phyloP scores from a whole-genome alignment of 2,888 invertebrate species.

The Andrena bicolor region DNA sequence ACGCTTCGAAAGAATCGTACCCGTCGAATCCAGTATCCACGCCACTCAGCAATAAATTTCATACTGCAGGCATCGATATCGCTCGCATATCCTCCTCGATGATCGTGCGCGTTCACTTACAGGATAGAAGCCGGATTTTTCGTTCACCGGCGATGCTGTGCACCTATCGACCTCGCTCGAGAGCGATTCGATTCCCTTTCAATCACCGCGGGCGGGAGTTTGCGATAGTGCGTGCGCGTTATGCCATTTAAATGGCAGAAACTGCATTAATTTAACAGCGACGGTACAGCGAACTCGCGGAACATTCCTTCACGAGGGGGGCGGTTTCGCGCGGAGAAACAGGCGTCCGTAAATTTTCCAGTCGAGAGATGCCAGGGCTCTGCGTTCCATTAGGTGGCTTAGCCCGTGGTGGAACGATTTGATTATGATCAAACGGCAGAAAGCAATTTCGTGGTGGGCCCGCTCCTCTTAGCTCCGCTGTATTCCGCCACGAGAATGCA shows the following conservation, averaged over 20 bases:
- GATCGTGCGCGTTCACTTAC: constrained; percentile 1
- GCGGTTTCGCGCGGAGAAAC: constrained; percentile 60
- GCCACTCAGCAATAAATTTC: not conserved
- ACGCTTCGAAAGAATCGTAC: not conserved
- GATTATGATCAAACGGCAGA: constrained; percentile 76
- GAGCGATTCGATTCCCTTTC: constrained; percentile 27
- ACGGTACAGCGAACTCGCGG: constrained; percentile 38
- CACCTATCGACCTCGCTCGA: not conserved
- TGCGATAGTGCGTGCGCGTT: constrained; percentile 35
- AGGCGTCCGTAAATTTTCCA: constrained; percentile 73
- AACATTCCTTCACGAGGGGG: constrained; percentile 68
- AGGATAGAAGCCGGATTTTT: not conserved
- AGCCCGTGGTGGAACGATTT: constrained; percentile 72
- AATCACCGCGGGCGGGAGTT: not conserved
- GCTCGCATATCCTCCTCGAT: not conserved
- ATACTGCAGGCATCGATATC: constrained; percentile 3
- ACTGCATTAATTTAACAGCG: constrained; percentile 65
- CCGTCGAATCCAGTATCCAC: not conserved
- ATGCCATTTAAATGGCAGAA: constrained; percentile 60
- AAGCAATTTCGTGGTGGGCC: constrained; percentile 72
- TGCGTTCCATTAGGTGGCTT: constrained; percentile 73
- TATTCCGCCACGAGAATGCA: constrained; percentile 65
- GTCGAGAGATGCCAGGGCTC: constrained; percentile 66
- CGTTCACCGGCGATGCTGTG: not conserved
- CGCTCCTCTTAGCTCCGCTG: constrained; percentile 62